Percentiles rank a stretch among this genome's conserved stretches.
Evolutionary conservation across 2,113 vertebrate genomes (phyloP).

Genomic region (Canis aureus): DNA sequence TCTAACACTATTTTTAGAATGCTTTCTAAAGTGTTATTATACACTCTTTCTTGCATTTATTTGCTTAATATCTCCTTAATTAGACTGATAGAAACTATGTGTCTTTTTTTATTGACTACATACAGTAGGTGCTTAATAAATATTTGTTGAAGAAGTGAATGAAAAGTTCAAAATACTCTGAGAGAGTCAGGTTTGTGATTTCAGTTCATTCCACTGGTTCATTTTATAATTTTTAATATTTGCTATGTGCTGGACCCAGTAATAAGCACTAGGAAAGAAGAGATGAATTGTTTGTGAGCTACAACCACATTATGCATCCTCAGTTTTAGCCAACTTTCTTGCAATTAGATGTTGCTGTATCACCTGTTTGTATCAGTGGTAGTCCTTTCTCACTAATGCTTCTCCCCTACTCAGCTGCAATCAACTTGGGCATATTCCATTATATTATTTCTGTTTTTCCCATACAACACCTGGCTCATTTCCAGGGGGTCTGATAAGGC

Average conservation of each 20-base stretch:
- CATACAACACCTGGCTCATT: background rate
- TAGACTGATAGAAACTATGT: background rate
- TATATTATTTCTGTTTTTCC: background rate
- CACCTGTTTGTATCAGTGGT: background rate
- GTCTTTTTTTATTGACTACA: background rate
- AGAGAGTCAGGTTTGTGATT: background rate
- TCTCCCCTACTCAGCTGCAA: background rate
- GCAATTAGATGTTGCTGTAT: background rate
- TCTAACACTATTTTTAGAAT: background rate
- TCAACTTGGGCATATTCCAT: background rate
- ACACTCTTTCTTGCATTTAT: background rate
- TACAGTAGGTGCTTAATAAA: background rate
- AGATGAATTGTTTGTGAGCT: background rate
- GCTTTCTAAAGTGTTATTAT: background rate
- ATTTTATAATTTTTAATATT: slow-evolving; percentile 8
- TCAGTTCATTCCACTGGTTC: background rate
- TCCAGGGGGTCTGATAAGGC: background rate
- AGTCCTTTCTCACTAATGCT: background rate
- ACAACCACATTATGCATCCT: background rate
- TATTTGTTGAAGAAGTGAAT: slow-evolving; percentile 21
- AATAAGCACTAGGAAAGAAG: background rate
- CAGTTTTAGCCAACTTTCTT: background rate
- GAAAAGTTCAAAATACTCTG: background rate
- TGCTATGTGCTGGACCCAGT: background rate
- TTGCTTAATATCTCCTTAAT: background rate